These are phyloP conservation scores for Pantelozetes paolii DNA, from an alignment of 2,888 invertebrate genomes.

Conservation along the genomic window DNA sequence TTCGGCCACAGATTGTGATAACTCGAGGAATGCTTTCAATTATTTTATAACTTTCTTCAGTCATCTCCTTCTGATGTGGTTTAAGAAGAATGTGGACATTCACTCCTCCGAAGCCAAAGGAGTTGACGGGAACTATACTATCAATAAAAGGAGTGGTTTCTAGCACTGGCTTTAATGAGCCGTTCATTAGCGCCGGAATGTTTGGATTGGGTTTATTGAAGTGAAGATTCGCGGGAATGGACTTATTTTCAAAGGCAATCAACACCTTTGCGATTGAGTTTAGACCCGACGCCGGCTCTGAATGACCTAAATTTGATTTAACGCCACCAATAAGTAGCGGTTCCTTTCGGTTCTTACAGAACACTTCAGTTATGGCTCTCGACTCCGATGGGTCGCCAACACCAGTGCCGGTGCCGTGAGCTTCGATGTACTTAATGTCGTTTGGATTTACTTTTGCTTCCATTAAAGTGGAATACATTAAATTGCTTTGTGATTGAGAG, in stretches of 20 bases:
- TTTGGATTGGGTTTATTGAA: constrained; percentile 79
- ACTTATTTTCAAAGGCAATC: constrained; percentile 83
- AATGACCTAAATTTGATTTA: constrained; percentile 98
- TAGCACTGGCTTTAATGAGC: constrained; percentile 82
- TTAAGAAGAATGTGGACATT: constrained; percentile 85
- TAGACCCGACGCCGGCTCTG: constrained; percentile 71
- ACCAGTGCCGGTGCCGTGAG: constrained; percentile 98
- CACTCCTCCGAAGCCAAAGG: constrained; percentile 97
- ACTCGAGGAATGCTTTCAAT: constrained; percentile 61
- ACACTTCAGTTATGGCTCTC: constrained; percentile 85
- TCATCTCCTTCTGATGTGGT: constrained; percentile 63
- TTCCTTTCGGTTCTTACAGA: constrained; percentile 71
- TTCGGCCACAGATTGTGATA: constrained; percentile 76
- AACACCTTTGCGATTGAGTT: constrained; percentile 85
- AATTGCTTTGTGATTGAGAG: constrained; percentile 63
- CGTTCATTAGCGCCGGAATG: constrained; percentile 84
- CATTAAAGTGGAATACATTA: constrained; percentile 70
- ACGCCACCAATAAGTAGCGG: constrained; percentile 91
- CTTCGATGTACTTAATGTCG: constrained; percentile 86
- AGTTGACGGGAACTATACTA: constrained; percentile 87
- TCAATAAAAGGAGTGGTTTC: constrained; percentile 78
- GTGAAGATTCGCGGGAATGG: constrained; percentile 88
- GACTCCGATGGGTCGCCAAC: constrained; percentile 98
- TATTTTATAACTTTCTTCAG: constrained; percentile 34
- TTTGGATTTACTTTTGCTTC: constrained; percentile 75